Base-by-base conservation (phyloP, 1,140 invertebrate species). In the Hycleus cichorii region DNA sequence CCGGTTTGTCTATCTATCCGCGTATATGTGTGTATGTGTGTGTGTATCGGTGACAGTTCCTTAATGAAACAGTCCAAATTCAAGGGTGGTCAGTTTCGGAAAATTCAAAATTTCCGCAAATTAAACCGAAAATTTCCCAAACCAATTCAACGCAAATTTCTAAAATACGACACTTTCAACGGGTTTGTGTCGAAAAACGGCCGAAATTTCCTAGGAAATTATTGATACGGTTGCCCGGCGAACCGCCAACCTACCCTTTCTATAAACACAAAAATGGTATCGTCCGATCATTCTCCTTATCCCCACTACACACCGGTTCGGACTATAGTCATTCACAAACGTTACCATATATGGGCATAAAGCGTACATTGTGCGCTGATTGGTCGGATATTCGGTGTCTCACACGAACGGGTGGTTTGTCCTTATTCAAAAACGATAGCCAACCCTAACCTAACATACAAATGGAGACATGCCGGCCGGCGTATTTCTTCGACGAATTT, bases 311-410 rank as follows among this genome's bases (percentile, higher is more conserved):
- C 18, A 18, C 18, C 18, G 18, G 18, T 18, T 18, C 18, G 10
- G 9, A 32, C 18, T 18, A 1, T 62, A 55, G 70, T 73, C 74
- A 75, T 75, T 76, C 75, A 78, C 77, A 76, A 77, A 79, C 78
- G 81, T 82, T 83, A 81, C 84, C 83, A 84, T 86, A 86, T 86
- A 86, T 85, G 84, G 85, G 81, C 82, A 86, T 83, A 83, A 83
- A 83, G 80, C 79, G 79, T 80, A 80, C 77, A 69, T 72, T 66
- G 76, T 58, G 59, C 67, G 73, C 69, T 74, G 78, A 86, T 87
- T 87, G 85, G 85, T 60, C 49, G 51, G n/a, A 18, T 38, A 40
- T 59, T 63, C 57, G 64, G 39, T 32, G 7, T 32, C 32, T 4
- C 32, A 32, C 7, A 5, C 7, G 7, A 32, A 5, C 32, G 32